Percentiles rank a stretch among this genome's conserved stretches.
phyloP scores from a whole-genome alignment of 2,113 vertebrate genomes.

The Nymphicus hollandicus region DNA sequence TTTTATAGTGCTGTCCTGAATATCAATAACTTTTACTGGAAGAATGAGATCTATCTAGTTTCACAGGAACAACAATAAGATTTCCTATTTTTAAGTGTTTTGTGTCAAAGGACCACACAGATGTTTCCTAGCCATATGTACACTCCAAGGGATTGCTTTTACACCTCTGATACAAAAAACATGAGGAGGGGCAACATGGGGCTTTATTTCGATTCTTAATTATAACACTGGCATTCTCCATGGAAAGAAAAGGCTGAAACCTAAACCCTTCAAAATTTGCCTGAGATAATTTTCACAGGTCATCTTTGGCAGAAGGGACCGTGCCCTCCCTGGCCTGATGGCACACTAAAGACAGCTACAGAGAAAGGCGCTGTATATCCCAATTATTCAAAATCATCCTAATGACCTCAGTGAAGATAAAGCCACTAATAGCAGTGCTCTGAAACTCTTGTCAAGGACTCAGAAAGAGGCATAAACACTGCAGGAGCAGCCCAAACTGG shows the following conservation, averaged over 20 bases:
- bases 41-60: neutral
- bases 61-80: neutral
- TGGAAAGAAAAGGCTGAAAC: neutral
- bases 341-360: neutral
- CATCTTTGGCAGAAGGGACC: neutral
- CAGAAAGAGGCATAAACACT: neutral
- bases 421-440: neutral
- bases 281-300: neutral
- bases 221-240: neutral
- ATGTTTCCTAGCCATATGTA: neutral
- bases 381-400: neutral
- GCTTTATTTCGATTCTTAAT: conserved; percentile 5
- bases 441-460: neutral
- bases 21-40: neutral
- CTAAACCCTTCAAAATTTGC: neutral
- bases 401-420: neutral
- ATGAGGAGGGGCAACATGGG: neutral
- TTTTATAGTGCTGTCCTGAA: neutral
- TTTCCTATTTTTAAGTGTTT: neutral
- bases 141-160: neutral
- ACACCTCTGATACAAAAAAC: neutral
- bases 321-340: neutral
- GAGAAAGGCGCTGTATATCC: rapidly evolving
- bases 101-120: neutral
- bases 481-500: neutral